phyloP scores from a whole-genome alignment of 2,797 vertebrate species.

The Holocentrus rufus region DNA sequence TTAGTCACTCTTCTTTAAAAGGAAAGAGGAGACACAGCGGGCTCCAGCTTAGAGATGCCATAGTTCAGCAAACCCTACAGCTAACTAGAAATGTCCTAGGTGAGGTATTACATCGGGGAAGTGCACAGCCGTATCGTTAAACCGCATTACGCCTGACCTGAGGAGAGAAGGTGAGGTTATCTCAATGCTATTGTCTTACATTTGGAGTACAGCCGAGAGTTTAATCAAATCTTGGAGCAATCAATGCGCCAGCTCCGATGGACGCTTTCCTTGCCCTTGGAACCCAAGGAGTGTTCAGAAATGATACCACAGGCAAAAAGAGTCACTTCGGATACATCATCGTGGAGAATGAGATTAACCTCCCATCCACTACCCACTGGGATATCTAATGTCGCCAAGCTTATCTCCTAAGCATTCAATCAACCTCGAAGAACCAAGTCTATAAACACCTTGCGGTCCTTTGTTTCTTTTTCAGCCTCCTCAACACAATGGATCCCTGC shows the following conservation, averaged over 20 bases:
- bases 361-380: conserved; percentile 72
- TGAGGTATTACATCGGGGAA: conserved; percentile 54
- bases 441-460: conserved; percentile 70
- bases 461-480: conserved; percentile 54
- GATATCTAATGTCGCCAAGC: conserved; percentile 77
- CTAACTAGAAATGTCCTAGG: conserved; percentile 54
- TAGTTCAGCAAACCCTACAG: conserved; percentile 25
- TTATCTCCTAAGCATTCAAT: conserved; percentile 79
- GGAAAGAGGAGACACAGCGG: neutral
- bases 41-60: neutral
- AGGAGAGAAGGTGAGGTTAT: conserved; percentile 77
- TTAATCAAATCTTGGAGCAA: conserved; percentile 81
- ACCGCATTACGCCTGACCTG: conserved; percentile 74
- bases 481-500: conserved; percentile 12
- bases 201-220: conserved; percentile 74
- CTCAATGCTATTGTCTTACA: conserved; percentile 81
- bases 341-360: conserved; percentile 80
- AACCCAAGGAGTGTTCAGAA: conserved; percentile 74
- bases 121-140: conserved; percentile 62
- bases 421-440: conserved; percentile 67
- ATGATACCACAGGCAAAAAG: conserved; percentile 69
- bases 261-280: conserved; percentile 75
- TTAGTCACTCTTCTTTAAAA: conserved; percentile 14
- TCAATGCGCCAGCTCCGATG: conserved; percentile 73
- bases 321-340: conserved; percentile 80